Evolutionary conservation across 2,797 vertebrate genomes (phyloP).

Genomic region (Gymnoscopelus microlampas): DNA sequence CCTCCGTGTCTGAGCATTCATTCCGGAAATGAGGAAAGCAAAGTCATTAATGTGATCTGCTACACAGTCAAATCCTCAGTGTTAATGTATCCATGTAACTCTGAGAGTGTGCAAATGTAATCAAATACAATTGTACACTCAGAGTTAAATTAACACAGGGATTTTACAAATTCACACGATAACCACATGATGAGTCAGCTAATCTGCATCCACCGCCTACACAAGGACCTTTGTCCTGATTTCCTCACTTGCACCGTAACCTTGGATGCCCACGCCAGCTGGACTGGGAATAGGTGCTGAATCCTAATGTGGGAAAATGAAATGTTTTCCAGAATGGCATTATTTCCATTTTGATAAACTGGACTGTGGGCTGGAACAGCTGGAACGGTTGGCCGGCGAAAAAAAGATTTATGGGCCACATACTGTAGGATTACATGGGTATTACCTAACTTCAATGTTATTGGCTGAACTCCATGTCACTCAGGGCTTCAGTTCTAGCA

Average conservation of each 20-base stretch:
- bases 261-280: conserved; percentile 59
- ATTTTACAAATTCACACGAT: not conserved
- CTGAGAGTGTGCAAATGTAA: no score
- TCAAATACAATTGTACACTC: no score
- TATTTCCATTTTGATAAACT: conserved; percentile 11
- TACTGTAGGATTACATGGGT: conserved; percentile 49
- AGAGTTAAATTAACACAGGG: no score
- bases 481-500: conserved; percentile 28
- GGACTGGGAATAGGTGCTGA: conserved; percentile 43
- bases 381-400: conserved; percentile 18
- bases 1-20: not conserved
- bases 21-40: not conserved
- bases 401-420: conserved; percentile 1
- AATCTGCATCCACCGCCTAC: conserved; percentile 23
- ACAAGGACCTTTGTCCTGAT: conserved; percentile 37
- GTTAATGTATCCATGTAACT: no score
- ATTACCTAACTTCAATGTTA: conserved; percentile 35
- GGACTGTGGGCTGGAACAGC: conserved; percentile 23
- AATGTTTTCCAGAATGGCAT: conserved; percentile 41
- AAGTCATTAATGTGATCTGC: not conserved
- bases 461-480: conserved; percentile 36
- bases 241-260: conserved; percentile 23
- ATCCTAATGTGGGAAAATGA: conserved; percentile 61
- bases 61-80: no score
- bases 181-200: not conserved